Evolutionary conservation across 2,113 vertebrate genomes (phyloP).

Genomic region (Pipa parva): DNA sequence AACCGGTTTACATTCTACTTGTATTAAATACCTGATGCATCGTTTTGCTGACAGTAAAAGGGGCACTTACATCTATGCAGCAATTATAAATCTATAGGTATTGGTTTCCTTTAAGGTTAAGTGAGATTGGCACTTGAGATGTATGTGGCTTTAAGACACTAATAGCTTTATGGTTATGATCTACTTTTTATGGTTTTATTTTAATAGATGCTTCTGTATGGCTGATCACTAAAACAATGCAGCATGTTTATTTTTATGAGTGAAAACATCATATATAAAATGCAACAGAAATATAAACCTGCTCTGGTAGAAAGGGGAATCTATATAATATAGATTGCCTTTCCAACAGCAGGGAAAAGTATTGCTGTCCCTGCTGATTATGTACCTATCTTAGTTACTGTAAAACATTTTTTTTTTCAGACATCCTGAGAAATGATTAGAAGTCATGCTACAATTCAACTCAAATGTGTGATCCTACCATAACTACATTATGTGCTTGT

Average conservation of each 20-base stretch:
- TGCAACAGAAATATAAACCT: conserved; percentile 5
- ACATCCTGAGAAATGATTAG: conserved; percentile 42
- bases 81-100: no score
- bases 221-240: not conserved
- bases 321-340: not conserved
- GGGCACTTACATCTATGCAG: no score
- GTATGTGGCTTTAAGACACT: no score
- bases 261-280: conserved; percentile 16
- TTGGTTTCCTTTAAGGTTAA: no score
- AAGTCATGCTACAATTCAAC: conserved; percentile 41
- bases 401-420: conserved; percentile 33
- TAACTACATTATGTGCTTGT: conserved; percentile 39
- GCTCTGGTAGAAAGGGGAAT: not conserved
- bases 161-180: no score
- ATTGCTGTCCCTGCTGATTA: conserved; percentile 32
- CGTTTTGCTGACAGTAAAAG: no score
- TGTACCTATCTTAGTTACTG: conserved; percentile 32
- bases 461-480: conserved; percentile 13
- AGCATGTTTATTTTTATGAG: not conserved
- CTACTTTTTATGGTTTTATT: not conserved
- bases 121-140: no score
- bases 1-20: no score
- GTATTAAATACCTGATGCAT: no score
- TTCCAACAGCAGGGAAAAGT: not conserved
- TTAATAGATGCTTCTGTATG: not conserved